Conservation (phyloP, 2,888 invertebrate species). For the Acleris emargana region DNA sequence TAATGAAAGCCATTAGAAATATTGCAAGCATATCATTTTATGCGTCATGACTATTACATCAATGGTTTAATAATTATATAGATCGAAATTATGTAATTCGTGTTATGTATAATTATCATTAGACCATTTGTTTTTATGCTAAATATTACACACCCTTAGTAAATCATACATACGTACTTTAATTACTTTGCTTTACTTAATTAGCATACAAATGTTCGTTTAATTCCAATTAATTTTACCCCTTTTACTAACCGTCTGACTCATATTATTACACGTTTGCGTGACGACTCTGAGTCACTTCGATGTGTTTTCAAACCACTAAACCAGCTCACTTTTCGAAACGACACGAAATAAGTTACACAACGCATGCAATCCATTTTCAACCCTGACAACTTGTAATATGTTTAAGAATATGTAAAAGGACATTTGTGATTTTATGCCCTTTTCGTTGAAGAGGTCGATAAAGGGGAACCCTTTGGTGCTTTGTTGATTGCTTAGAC, state of each 20-base stretch:
- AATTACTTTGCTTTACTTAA: background rate
- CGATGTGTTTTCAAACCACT: slow-evolving; percentile 2
- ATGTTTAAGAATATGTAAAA: background rate
- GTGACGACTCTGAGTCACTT: slow-evolving; percentile 31
- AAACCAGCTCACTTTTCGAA: background rate
- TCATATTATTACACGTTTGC: slow-evolving; percentile 7
- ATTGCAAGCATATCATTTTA: too few species aligned
- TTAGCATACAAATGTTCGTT: background rate
- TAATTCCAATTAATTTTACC: slow-evolving; percentile 17
- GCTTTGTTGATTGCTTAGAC: slow-evolving; percentile 7
- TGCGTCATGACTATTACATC: too few species aligned
- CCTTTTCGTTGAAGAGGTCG: background rate
- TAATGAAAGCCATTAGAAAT: too few species aligned
- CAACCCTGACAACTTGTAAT: background rate
- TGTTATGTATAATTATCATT: too few species aligned
- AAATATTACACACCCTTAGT: too few species aligned
- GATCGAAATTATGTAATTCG: too few species aligned
- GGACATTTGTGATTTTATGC: background rate
- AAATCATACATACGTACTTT: background rate
- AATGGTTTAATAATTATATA: too few species aligned
- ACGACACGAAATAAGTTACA: background rate
- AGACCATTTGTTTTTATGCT: too few species aligned
- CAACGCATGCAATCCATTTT: background rate
- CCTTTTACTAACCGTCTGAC: slow-evolving; percentile 17
- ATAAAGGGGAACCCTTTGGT: slow-evolving; percentile 2